These are phyloP conservation scores for Myotis brandtii DNA, from an alignment of 2,113 vertebrate genomes.

Conservation along the genomic window DNA sequence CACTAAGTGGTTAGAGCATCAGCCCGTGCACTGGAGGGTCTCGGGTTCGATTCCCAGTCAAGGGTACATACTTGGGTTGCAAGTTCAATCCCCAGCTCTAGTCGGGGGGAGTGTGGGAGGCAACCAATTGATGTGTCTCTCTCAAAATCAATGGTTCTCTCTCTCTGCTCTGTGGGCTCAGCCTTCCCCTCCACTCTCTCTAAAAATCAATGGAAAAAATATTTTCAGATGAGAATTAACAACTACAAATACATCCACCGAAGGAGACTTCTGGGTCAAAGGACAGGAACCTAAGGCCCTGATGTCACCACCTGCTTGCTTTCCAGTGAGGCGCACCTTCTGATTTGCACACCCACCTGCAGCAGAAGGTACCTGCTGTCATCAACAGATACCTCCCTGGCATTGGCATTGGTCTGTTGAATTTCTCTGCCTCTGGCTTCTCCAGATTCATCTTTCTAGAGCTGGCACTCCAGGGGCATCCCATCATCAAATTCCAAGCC, in stretches of 20 bases:
- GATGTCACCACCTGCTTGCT: not conserved
- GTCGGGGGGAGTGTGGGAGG: no score
- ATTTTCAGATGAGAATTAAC: no score
- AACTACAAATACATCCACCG: not conserved
- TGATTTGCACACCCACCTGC: not conserved
- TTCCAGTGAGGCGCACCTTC: not conserved
- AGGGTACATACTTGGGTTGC: no score
- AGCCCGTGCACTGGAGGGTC: no score
- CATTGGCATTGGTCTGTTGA: not conserved
- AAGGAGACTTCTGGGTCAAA: not conserved
- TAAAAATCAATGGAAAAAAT: no score
- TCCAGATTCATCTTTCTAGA: not conserved
- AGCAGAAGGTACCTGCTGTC: not conserved
- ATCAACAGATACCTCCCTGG: not conserved
- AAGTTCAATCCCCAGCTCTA: no score
- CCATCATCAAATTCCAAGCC: not conserved
- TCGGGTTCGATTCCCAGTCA: no score
- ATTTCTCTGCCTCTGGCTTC: not conserved
- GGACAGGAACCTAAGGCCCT: not conserved
- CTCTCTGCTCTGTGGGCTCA: no score
- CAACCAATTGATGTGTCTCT: no score
- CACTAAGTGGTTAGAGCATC: no score
- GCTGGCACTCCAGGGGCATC: not conserved
- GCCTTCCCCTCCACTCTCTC: no score
- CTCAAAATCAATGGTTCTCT: no score